Percentiles rank a stretch among this genome's conserved stretches.
Evolutionary conservation across 2,888 invertebrate species (phyloP).

Genomic region (Allophyes oxyacanthae): DNA sequence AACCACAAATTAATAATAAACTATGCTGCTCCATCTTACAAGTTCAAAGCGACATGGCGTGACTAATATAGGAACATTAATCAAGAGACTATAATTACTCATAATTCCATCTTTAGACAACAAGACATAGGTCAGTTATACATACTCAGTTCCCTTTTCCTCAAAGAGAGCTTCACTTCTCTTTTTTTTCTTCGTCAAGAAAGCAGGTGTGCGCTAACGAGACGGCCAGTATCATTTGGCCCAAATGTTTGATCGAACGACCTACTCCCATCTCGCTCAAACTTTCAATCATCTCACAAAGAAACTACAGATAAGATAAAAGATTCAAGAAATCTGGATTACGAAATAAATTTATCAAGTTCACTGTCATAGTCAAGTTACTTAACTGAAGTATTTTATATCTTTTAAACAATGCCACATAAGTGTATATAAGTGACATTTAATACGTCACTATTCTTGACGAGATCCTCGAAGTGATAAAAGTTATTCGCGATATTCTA

Average conservation of each 20-base stretch:
- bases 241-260: slow-evolving; percentile 26
- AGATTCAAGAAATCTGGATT: slow-evolving; percentile 24
- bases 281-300: slow-evolving; percentile 17
- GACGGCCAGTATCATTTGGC: slow-evolving; percentile 36
- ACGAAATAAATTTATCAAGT: slow-evolving; percentile 32
- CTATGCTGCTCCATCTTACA: background rate
- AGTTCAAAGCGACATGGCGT: slow-evolving; percentile 5
- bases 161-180: slow-evolving; percentile 31
- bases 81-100: slow-evolving; percentile 33
- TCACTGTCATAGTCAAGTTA: slow-evolving; percentile 40
- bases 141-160: slow-evolving; percentile 40
- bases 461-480: slow-evolving; percentile 24
- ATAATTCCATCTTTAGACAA: slow-evolving; percentile 19
- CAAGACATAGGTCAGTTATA: slow-evolving; percentile 26
- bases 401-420: slow-evolving; percentile 20
- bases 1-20: too few species aligned
- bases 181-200: slow-evolving; percentile 45
- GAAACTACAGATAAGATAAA: slow-evolving; percentile 5
- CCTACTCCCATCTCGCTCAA: slow-evolving; percentile 29
- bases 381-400: slow-evolving; percentile 17
- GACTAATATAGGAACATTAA: slow-evolving; percentile 28
- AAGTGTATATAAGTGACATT: slow-evolving; percentile 20
- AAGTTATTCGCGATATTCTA: slow-evolving; percentile 14
- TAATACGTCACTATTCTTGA: slow-evolving; percentile 4
- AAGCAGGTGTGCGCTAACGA: slow-evolving; percentile 54